These are phyloP conservation scores for Pseudococcus viburni DNA, from an alignment of 2,888 invertebrate species.

Conservation along the genomic window DNA sequence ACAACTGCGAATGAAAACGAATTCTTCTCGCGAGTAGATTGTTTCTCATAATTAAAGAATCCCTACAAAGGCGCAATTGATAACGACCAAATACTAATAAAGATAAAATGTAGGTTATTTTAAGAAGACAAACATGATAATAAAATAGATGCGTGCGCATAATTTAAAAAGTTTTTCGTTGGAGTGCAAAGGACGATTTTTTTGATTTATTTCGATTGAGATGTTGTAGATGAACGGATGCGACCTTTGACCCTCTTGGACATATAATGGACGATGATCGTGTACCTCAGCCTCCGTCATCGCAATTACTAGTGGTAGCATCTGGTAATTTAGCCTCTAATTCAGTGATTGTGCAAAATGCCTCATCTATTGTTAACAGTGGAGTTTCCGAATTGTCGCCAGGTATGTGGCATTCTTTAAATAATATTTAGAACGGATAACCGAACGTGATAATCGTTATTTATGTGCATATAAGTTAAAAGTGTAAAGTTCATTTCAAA, in stretches of 20 bases:
- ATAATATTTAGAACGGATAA: not conserved
- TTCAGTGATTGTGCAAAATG: constrained; percentile 60
- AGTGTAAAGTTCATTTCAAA: not conserved
- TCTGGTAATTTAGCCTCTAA: constrained; percentile 23
- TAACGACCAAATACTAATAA: constrained; percentile 53
- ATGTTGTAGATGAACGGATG: constrained; percentile 59
- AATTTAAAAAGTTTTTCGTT: constrained; percentile 52
- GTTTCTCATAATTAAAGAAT: constrained; percentile 52
- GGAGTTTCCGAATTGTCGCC: constrained; percentile 13
- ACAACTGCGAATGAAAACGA: constrained; percentile 12
- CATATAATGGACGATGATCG: constrained; percentile 58
- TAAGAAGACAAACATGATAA: constrained; percentile 59
- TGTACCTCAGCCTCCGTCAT: constrained; percentile 50
- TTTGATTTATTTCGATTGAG: constrained; percentile 62
- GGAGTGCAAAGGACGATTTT: constrained; percentile 62
- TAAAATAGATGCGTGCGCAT: constrained; percentile 54
- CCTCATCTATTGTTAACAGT: constrained; percentile 37
- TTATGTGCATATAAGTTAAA: not conserved
- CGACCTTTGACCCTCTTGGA: constrained; percentile 59
- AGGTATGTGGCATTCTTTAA: constrained; percentile 36
- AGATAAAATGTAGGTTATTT: constrained; percentile 58
- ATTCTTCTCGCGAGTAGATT: constrained; percentile 20
- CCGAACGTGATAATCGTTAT: not conserved
- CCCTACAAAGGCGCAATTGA: constrained; percentile 55
- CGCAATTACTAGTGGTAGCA: constrained; percentile 51